Conservation (phyloP, 2,888 invertebrate genomes). For the Drosophila macrospina region DNA sequence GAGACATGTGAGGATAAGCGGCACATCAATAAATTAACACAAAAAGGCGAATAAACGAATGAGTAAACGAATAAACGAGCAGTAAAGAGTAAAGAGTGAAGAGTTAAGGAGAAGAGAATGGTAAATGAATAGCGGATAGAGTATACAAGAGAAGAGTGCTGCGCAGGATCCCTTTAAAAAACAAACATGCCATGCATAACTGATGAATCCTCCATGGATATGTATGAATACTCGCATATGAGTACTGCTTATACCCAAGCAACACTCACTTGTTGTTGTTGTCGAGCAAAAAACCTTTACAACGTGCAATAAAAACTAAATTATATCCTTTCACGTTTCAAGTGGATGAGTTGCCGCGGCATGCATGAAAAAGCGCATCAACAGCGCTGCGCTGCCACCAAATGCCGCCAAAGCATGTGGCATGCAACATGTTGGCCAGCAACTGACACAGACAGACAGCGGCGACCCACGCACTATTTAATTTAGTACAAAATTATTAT, state of each 20-base stretch:
- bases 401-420: conserved; percentile 39
- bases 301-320: conserved; percentile 79
- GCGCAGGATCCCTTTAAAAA: conserved; percentile 60
- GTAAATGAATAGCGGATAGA: conserved; percentile 1
- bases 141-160: conserved; percentile 38
- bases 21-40: conserved; percentile 70
- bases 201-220: conserved; percentile 57
- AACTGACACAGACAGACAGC: conserved; percentile 24
- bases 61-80: conserved; percentile 15
- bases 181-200: conserved; percentile 73
- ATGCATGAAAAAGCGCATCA: conserved; percentile 43
- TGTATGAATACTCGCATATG: not conserved
- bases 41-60: conserved; percentile 36
- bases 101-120: conserved; percentile 13
- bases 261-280: conserved; percentile 2
- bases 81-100: conserved; percentile 15
- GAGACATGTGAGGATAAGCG: conserved; percentile 54
- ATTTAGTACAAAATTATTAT: conserved; percentile 82
- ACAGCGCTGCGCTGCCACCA: conserved; percentile 38
- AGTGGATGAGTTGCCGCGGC: conserved; percentile 61
- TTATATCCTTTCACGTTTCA: conserved; percentile 79
- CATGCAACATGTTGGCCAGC: conserved; percentile 72
- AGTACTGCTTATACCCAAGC: not conserved
- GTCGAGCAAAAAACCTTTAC: conserved; percentile 45
- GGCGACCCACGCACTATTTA: conserved; percentile 80